A percentile compares a stretch with the other conserved stretches of the same genome.
phyloP scores from a whole-genome alignment of 2,797 vertebrate species.

The Nasua narica region DNA sequence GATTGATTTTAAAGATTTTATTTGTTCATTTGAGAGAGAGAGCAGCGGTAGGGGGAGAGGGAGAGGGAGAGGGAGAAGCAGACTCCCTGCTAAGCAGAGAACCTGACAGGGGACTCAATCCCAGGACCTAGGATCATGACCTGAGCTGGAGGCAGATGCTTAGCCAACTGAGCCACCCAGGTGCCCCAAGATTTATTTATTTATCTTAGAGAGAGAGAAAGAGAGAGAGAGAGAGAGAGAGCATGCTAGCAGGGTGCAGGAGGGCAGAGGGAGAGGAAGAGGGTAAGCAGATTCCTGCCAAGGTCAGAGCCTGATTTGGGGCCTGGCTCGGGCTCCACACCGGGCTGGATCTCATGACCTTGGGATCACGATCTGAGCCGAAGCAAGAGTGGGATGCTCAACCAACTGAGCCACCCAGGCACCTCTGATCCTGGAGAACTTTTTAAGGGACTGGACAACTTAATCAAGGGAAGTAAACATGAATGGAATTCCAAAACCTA shows the following conservation, averaged over 20 bases:
- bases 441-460: neutral
- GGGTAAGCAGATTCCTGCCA: neutral
- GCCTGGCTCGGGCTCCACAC: accelerated
- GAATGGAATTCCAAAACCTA: slow-evolving; percentile 2
- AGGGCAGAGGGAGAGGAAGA: neutral
- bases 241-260: neutral
- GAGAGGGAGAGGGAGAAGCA: neutral
- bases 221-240: neutral
- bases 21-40: neutral
- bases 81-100: neutral
- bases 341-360: neutral
- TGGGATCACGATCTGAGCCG: neutral
- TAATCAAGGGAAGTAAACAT: neutral
- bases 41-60: neutral
- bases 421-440: neutral
- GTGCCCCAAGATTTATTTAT: neutral
- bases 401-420: neutral
- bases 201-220: neutral
- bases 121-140: neutral
- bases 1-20: neutral
- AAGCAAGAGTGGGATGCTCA: neutral
- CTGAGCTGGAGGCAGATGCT: neutral
- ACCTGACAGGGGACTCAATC: neutral
- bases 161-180: neutral
- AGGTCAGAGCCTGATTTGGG: neutral